phyloP scores from a whole-genome alignment of 2,888 invertebrate genomes.

The Sipha maydis region DNA sequence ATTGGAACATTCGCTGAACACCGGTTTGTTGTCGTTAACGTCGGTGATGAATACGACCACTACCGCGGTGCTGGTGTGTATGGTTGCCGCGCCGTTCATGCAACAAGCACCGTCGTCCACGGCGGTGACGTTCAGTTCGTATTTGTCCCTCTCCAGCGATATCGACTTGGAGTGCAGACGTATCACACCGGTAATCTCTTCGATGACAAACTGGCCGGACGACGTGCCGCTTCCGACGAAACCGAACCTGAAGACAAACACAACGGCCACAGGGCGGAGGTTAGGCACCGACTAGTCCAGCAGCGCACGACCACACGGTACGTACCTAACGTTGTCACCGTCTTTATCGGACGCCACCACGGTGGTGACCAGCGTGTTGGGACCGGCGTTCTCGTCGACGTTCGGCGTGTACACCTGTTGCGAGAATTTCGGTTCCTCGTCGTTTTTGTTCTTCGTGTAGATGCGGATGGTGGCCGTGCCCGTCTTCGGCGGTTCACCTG shows the following conservation, averaged over 20 bases:
- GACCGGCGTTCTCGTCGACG: constrained; percentile 94
- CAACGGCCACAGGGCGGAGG: background rate
- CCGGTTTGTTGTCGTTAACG: constrained; percentile 96
- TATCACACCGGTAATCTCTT: constrained; percentile 94
- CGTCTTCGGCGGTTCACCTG: constrained; percentile 87
- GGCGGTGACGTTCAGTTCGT: constrained; percentile 95
- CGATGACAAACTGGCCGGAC: constrained; percentile 93
- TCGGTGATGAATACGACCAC: constrained; percentile 97
- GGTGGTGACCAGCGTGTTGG: constrained; percentile 93
- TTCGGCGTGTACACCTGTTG: constrained; percentile 97
- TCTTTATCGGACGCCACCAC: constrained; percentile 97
- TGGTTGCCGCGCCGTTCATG: constrained; percentile 84
- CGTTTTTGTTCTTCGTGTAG: constrained; percentile 98
- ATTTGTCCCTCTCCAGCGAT: constrained; percentile 89
- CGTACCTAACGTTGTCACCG: constrained; percentile 92
- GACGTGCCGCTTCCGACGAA: constrained; percentile 90
- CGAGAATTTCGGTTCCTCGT: constrained; percentile 95
- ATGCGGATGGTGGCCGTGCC: constrained; percentile 94
- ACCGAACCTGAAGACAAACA: constrained; percentile 68
- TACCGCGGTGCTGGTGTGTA: constrained; percentile 92
- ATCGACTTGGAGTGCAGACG: constrained; percentile 88
- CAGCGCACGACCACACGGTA: background rate
- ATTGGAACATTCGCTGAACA: constrained; percentile 91
- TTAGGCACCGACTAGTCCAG: background rate
- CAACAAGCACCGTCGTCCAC: constrained; percentile 98